These are phyloP conservation scores for Cotesia glomerata DNA, from an alignment of 1,140 invertebrate species.

Conservation along the genomic window DNA sequence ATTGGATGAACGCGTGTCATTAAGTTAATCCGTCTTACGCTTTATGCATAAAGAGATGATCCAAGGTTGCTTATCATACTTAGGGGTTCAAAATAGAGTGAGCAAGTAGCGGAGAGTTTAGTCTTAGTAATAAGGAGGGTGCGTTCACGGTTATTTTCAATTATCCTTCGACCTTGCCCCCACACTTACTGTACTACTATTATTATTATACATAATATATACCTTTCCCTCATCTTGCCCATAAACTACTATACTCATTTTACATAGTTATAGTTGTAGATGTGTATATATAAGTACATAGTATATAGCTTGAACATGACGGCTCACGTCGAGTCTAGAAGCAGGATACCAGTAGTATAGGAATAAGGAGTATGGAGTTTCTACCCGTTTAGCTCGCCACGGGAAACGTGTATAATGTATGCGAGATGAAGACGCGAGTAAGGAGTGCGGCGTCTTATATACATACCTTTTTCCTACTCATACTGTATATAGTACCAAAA, in stretches of 20 bases:
- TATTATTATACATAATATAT: background rate
- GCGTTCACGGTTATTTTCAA: slow-evolving; percentile 61
- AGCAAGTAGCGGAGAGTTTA: slow-evolving; percentile 49
- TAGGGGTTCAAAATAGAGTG: slow-evolving; percentile 23
- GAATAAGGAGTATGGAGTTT: background rate
- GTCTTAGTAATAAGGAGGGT: slow-evolving; percentile 39
- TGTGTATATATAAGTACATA: too few relatives aligned
- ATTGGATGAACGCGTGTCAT: slow-evolving; percentile 2
- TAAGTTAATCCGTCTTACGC: background rate
- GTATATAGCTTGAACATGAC: background rate
- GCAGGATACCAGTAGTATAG: too few relatives aligned
- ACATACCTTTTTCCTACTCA: too few relatives aligned
- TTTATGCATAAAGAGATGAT: slow-evolving; percentile 10
- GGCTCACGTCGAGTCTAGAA: slow-evolving; percentile 20
- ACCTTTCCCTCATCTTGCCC: background rate
- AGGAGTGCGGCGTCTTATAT: slow-evolving; percentile 26
- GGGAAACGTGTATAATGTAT: slow-evolving; percentile 56
- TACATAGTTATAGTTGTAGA: background rate
- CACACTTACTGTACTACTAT: too few relatives aligned
- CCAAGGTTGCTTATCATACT: slow-evolving; percentile 20
- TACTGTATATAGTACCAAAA: background rate
- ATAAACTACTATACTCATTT: background rate
- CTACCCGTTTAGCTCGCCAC: slow-evolving; percentile 10
- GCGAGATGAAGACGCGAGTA: slow-evolving; percentile 61
- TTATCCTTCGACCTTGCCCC: slow-evolving; percentile 54